Conservation (phyloP, 2,797 vertebrate genomes). For the Apogon talboti region DNA sequence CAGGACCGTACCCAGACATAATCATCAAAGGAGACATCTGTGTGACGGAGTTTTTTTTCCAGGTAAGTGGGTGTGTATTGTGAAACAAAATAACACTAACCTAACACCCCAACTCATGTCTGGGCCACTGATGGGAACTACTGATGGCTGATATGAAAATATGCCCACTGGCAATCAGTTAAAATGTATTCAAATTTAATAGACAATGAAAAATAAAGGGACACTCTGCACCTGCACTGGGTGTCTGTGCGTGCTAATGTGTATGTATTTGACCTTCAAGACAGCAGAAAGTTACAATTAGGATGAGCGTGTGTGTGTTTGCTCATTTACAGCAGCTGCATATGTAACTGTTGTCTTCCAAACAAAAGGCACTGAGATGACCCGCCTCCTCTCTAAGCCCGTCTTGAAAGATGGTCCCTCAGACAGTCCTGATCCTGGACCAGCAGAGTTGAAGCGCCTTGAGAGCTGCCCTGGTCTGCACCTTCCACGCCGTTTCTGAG, state of each 20-base stretch:
- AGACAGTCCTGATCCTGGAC: slow-evolving; percentile 49
- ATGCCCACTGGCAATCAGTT: slow-evolving; percentile 71
- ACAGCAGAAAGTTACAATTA: slow-evolving; percentile 54
- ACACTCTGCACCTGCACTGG: slow-evolving; percentile 55
- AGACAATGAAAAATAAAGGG: slow-evolving; percentile 62
- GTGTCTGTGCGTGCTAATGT: slow-evolving; percentile 15
- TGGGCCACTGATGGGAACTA: slow-evolving; percentile 49
- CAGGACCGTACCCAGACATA: slow-evolving; percentile 75
- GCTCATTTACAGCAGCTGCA: slow-evolving; percentile 14
- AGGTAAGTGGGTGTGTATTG: slow-evolving; percentile 71
- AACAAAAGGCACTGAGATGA: slow-evolving; percentile 29
- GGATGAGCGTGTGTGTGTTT: slow-evolving; percentile 9
- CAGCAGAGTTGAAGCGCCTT: slow-evolving; percentile 48
- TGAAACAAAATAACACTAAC: slow-evolving; percentile 62
- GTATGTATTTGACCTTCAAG: slow-evolving; percentile 52
- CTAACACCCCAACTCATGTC: slow-evolving; percentile 57
- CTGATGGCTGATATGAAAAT: slow-evolving; percentile 65
- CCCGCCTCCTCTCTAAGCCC: slow-evolving; percentile 16
- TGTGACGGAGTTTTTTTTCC: slow-evolving; percentile 63
- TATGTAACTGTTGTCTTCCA: slow-evolving; percentile 29
- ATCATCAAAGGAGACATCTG: slow-evolving; percentile 84
- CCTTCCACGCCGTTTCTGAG: slow-evolving; percentile 64
- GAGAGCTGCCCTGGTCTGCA: slow-evolving; percentile 74
- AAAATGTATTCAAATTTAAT: slow-evolving; percentile 73
- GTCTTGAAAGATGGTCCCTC: slow-evolving; percentile 61